Percentiles rank a stretch among this genome's conserved stretches.
These are phyloP conservation scores for Drosophila rellima DNA, from an alignment of 2,888 invertebrate genomes.

Conservation along the genomic window DNA sequence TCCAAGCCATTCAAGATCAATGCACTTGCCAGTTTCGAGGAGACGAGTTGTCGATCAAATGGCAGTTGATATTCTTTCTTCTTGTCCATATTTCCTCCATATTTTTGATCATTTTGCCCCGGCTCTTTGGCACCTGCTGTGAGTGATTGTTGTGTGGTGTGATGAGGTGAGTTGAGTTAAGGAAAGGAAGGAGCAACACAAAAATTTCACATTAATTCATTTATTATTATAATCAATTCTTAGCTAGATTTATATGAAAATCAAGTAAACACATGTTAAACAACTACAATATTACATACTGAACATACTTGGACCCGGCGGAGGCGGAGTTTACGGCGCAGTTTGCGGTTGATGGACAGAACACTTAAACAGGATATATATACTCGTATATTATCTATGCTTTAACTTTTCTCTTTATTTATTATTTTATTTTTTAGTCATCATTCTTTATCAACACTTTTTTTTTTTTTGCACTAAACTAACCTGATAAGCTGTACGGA, in stretches of 20 bases:
- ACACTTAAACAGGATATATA: conserved; percentile 30
- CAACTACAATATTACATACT: conserved; percentile 38
- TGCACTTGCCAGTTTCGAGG: conserved; percentile 92
- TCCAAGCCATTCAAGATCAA: conserved; percentile 92
- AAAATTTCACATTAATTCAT: conserved; percentile 32
- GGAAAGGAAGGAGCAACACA: conserved; percentile 27
- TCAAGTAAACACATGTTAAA: neutral
- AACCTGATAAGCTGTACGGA: conserved; percentile 20
- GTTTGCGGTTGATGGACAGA: conserved; percentile 1
- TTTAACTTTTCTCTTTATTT: neutral
- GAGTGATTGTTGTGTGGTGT: neutral
- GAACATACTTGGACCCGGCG: conserved; percentile 6
- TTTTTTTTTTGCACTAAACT: conserved; percentile 41
- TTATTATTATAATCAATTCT: conserved; percentile 2
- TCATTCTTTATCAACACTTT: conserved; percentile 34
- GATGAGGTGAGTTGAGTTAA: neutral
- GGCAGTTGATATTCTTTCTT: conserved; percentile 62
- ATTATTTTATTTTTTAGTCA: neutral
- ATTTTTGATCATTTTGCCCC: neutral
- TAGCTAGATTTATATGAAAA: neutral
- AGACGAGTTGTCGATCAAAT: conserved; percentile 92
- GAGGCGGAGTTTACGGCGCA: conserved; percentile 12
- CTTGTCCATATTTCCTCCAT: conserved; percentile 10
- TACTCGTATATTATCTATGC: neutral
- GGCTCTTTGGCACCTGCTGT: conserved; percentile 23